Evolutionary conservation across 2,888 invertebrate species (phyloP), one percentile per base, ranked within the genome.

Genomic region (Colletes collaris): DNA sequence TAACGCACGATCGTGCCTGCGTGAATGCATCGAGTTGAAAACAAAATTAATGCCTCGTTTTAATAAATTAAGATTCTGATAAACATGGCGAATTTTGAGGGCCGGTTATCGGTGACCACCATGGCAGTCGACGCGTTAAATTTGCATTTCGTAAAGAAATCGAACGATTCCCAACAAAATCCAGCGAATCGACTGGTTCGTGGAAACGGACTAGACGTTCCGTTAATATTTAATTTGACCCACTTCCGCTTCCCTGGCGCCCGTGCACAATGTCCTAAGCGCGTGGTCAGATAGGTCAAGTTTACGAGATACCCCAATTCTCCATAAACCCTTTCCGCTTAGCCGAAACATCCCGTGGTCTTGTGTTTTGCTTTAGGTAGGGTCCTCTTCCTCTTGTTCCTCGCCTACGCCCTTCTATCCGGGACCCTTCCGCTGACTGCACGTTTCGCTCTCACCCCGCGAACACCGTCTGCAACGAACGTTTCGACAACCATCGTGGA

Each of bases 321-420:
- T 84, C 88, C 87, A 85, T 86, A 89, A 91, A 91, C 91, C 91
- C 91, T 91, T 91, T 89, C 85, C 90, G 91, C 89, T 91, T 89
- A 90, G 87, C 89, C 87, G 83, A 84, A 87, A 87, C 89, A 90
- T 88, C 87, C 87, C 85, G 86, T 86, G 83, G 85, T 87, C 89
- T 86, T 89, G 87, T 89, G 87, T 87, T 89, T 88, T 87, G 89
- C 86, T 86, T 83, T 83, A 11, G 79, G 66, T 83, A 73, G 81
- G 73, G 85, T 80, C 82, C 79, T 76, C 85, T 81, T 76, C 81
- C 84, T 82, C 79, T 74, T 77, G 76, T 79, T 66, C 59, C 65
- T 60, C 78, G 55, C 69, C 79, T 50, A 66, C 78, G 27, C 67
- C 68, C 75, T 80, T 81, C 77, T 80, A 74, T 76, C 82, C 73